Percentiles rank a stretch among this genome's conserved stretches.
Evolutionary conservation across 2,113 vertebrate species (phyloP).

Genomic region (Microtus oregoni): DNA sequence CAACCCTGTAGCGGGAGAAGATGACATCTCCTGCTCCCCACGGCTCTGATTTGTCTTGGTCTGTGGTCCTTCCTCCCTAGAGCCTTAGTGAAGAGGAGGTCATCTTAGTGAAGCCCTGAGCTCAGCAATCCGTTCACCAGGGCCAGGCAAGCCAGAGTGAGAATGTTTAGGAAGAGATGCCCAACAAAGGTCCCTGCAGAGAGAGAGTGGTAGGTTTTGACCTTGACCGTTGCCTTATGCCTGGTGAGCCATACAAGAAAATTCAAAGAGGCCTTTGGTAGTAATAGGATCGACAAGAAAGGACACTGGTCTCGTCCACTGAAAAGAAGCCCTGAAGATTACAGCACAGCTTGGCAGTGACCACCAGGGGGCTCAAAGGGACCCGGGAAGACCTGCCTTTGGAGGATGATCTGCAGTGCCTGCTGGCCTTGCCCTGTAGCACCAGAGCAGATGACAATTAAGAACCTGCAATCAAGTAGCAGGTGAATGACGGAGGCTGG

Average conservation of each 20-base stretch:
- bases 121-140: not conserved
- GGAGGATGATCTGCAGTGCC: not conserved
- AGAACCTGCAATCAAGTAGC: not conserved
- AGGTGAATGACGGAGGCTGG: not conserved
- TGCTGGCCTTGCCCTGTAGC: not conserved
- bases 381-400: not conserved
- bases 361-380: slow-evolving; percentile 55
- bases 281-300: not conserved
- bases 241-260: not conserved
- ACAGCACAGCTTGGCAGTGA: not conserved
- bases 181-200: not conserved
- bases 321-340: not conserved
- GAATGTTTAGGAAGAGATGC: not conserved
- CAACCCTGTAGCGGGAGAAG: not conserved
- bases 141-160: not conserved
- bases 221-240: not conserved
- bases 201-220: not conserved
- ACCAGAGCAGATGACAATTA: not conserved
- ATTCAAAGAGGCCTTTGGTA: not conserved
- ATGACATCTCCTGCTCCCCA: not conserved
- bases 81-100: slow-evolving; percentile 36
- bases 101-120: not conserved
- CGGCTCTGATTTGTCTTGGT: not conserved
- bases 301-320: not conserved
- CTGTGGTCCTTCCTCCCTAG: not conserved